Percentiles rank a stretch among this genome's conserved stretches.
These are phyloP conservation scores for Bellardia pandia DNA, from an alignment of 2,888 invertebrate genomes.

Conservation along the genomic window DNA sequence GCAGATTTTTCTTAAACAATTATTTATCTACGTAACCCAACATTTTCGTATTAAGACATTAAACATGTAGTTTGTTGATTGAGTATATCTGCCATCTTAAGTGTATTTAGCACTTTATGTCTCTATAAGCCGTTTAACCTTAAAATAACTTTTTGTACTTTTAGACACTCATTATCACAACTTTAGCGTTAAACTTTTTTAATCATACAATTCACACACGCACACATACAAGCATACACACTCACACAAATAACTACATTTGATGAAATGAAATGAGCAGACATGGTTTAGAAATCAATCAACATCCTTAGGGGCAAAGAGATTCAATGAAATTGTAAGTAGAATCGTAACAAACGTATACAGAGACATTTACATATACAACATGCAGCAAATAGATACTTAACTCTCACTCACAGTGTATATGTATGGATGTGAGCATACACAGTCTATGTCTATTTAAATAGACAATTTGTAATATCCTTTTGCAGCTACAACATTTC, in stretches of 20 bases:
- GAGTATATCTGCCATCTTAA: no score
- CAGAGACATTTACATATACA: neutral
- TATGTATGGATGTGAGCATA: neutral
- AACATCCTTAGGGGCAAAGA: neutral
- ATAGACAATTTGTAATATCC: slow-evolving; percentile 70
- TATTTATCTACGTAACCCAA: no score
- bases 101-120: no score
- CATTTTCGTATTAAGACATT: no score
- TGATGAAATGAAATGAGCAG: slow-evolving; percentile 22
- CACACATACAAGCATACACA: neutral
- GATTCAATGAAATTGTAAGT: slow-evolving; percentile 6
- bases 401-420: no score
- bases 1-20: no score
- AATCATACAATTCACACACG: neutral
- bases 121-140: neutral
- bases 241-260: neutral
- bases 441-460: slow-evolving; percentile 36
- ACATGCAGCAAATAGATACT: neutral
- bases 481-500: slow-evolving; percentile 58
- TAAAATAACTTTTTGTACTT: neutral
- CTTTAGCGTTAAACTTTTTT: neutral
- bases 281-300: slow-evolving; percentile 24
- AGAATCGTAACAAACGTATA: neutral
- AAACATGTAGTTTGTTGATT: no score
- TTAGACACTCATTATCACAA: neutral